Evolutionary conservation across 2,888 invertebrate species (phyloP), one percentile per base, ranked within the genome.

Genomic region (Strigamia crassipes): DNA sequence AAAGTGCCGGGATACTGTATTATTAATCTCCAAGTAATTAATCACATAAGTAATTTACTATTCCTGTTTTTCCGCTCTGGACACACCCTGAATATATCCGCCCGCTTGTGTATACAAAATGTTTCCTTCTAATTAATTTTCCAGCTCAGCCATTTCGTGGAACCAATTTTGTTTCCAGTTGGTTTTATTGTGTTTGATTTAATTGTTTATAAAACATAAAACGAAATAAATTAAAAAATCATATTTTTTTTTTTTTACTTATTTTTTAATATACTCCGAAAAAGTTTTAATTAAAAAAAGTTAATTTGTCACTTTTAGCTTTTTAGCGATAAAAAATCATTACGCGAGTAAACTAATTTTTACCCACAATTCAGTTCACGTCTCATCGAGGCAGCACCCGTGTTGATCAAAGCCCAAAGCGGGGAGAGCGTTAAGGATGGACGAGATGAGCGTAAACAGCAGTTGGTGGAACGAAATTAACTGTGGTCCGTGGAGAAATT

Each of bases 401-500:
- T 73, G 27, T 73, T 12, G 73, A 10, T 73, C 27, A 5, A 27
- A 51, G 51, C n/a, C n/a, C n/a, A n/a, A n/a, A n/a, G n/a, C 15
- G 6, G 51, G 6, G 51, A 13, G 15, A 18, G 18, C 13, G n/a
- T 66, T 1, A 66, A 18, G 61, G 61, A 73, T 73, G 73, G 73
- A 73, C 31, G 73, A 73, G 73, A 15, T 31, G 31, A 12, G 27
- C 15, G 31, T 38, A 38, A 78, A 42, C 41, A 78, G 21, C 79
- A 42, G 79, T 38, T 34, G 41, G 21, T 12, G 10, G 15, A 38
- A 41, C 23, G 41, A 78, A 42, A 78, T 78, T 38, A 42, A 56
- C 9, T 82, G 82, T 31, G 77, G 15, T 4, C 31, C 12, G 12
- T 78, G 18, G 13, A 21, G 34, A 15, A 82, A 82, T 77, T 82